Evolutionary conservation across 2,888 invertebrate genomes (phyloP).

Genomic region (Tetragonisca angustula): DNA sequence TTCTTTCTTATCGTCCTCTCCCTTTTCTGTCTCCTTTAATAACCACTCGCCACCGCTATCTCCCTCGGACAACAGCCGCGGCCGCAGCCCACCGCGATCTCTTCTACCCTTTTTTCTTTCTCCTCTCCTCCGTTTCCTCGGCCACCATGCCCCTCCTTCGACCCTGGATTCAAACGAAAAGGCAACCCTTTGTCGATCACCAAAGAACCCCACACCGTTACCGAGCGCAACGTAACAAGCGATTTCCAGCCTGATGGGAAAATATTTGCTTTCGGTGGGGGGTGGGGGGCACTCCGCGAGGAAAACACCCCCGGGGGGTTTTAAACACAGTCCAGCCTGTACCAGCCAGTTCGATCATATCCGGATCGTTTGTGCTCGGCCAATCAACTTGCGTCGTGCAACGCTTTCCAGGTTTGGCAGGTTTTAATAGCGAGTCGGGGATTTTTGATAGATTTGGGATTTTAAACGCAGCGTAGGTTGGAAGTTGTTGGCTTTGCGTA

Average conservation of each 20-base stretch:
- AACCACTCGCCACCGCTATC: slow-evolving; percentile 47
- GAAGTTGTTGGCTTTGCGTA: no score
- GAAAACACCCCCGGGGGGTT: slow-evolving; percentile 7
- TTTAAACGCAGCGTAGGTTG: no score
- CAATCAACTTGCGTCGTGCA: not conserved
- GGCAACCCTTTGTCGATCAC: slow-evolving; percentile 31
- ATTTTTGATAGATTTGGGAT: not conserved
- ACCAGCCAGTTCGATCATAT: not conserved
- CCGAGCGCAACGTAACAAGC: slow-evolving; percentile 34
- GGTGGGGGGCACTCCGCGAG: not conserved
- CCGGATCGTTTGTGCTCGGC: not conserved
- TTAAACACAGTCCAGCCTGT: not conserved
- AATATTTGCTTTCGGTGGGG: slow-evolving; percentile 36
- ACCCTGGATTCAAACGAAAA: slow-evolving; percentile 22
- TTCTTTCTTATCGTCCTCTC: slow-evolving; percentile 56
- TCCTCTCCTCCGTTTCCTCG: not conserved
- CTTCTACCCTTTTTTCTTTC: not conserved
- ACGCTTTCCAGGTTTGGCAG: not conserved
- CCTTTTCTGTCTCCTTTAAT: slow-evolving; percentile 52
- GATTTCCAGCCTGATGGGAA: slow-evolving; percentile 24
- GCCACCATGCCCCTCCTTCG: not conserved
- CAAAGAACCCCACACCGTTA: not conserved
- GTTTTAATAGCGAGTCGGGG: not conserved
- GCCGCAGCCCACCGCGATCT: not conserved
- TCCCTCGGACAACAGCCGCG: slow-evolving; percentile 44